Conservation (phyloP, 2,797 vertebrate genomes). For the Antrozous pallidus region DNA sequence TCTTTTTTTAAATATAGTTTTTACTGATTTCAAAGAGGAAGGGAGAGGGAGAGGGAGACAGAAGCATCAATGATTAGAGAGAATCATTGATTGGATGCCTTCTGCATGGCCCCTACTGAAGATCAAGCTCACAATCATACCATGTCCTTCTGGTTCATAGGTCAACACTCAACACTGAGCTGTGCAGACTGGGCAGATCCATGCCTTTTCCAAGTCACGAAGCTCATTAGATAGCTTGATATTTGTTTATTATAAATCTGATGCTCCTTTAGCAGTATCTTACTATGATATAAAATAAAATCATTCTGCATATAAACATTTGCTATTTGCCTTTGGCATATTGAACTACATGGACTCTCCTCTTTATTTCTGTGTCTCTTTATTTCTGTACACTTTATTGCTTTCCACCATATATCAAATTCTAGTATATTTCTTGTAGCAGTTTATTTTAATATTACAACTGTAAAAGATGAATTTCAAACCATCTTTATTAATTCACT, state of each 20-base stretch:
- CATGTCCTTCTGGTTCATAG: no score
- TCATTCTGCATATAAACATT: background rate
- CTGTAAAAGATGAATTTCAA: background rate
- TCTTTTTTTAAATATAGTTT: no score
- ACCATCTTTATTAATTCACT: background rate
- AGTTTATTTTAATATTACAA: background rate
- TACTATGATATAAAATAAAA: background rate
- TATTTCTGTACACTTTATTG: background rate
- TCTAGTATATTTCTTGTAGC: background rate
- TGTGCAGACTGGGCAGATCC: background rate
- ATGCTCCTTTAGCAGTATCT: background rate
- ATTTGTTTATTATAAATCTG: background rate
- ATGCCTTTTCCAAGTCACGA: background rate
- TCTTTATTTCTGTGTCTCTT: no score
- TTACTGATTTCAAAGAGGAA: no score
- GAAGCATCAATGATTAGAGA: no score
- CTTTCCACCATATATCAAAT: background rate
- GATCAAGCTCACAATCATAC: no score
- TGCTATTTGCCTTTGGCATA: background rate
- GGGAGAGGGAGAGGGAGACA: no score
- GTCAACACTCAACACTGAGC: no score
- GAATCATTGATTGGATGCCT: no score
- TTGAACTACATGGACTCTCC: background rate
- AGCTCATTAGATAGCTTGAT: background rate
- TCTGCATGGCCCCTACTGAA: no score